A percentile compares a stretch with the other conserved stretches of the same genome.
These are phyloP conservation scores for Gallinago undulata DNA, from an alignment of 2,113 vertebrate species.

Conservation along the genomic window DNA sequence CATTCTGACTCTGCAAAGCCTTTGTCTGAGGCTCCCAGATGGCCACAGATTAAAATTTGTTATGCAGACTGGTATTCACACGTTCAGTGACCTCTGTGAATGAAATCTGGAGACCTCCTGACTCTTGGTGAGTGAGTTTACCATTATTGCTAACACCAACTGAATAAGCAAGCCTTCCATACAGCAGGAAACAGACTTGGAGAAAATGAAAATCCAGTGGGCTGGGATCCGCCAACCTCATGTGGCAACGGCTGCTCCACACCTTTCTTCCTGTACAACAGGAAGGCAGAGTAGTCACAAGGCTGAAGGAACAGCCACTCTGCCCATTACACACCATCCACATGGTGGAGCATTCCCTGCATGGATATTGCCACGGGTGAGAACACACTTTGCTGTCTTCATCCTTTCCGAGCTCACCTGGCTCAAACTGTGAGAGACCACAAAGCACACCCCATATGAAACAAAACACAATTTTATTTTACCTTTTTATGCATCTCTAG, in stretches of 20 bases:
- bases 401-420: not conserved
- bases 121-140: not conserved
- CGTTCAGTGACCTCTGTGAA: not conserved
- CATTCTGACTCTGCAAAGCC: not conserved
- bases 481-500: not conserved
- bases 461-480: not conserved
- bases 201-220: not conserved
- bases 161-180: not conserved
- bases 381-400: not conserved
- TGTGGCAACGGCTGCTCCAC: not conserved
- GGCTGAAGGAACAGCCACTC: not conserved
- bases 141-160: not conserved
- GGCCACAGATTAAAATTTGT: not conserved
- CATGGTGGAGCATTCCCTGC: not conserved
- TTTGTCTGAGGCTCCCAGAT: not conserved
- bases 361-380: not conserved
- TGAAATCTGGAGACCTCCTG: not conserved
- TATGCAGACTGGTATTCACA: not conserved
- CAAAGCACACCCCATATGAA: not conserved
- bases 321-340: not conserved
- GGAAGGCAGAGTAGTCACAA: not conserved
- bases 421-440: not conserved
- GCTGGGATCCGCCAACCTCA: not conserved
- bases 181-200: fast-evolving
- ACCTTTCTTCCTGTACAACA: not conserved